These are phyloP conservation scores for Diabrotica virgifera DNA, from an alignment of 1,140 invertebrate genomes.

Conservation along the genomic window DNA sequence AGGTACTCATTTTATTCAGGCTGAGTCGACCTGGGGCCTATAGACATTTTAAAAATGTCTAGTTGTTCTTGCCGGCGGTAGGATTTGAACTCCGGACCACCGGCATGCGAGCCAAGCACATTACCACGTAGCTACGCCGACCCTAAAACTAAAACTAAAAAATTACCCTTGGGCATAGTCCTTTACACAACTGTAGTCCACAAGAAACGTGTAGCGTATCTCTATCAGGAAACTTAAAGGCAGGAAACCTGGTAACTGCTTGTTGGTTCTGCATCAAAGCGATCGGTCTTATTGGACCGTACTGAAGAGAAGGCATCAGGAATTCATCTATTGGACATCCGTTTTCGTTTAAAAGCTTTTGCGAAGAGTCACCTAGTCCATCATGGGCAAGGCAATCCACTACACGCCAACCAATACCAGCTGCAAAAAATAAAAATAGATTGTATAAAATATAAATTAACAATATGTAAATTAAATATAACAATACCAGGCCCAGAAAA, in stretches of 20 bases:
- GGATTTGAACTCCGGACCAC: too few species aligned
- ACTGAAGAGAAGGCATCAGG: slow-evolving; percentile 54
- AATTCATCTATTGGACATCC: slow-evolving; percentile 70
- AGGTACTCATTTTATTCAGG: too few species aligned
- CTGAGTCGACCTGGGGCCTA: too few species aligned
- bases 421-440: slow-evolving; percentile 43
- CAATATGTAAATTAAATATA: background rate
- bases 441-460: background rate
- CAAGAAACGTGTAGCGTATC: slow-evolving; percentile 68
- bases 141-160: background rate
- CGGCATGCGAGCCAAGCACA: too few species aligned
- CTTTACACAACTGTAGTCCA: slow-evolving; percentile 64
- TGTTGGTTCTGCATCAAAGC: slow-evolving; percentile 57
- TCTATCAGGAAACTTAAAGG: slow-evolving; percentile 76
- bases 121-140: too few species aligned
- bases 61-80: too few species aligned
- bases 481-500: background rate
- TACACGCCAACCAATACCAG: slow-evolving; percentile 66
- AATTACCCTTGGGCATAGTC: slow-evolving; percentile 58
- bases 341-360: slow-evolving; percentile 64
- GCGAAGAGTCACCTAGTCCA: slow-evolving; percentile 66
- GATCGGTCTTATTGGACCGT: slow-evolving; percentile 40
- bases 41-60: too few species aligned
- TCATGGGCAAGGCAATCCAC: slow-evolving; percentile 73
- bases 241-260: slow-evolving; percentile 64